These are phyloP conservation scores for Odocoileus hemionus DNA, from an alignment of 2,113 vertebrate species.

Conservation along the genomic window DNA sequence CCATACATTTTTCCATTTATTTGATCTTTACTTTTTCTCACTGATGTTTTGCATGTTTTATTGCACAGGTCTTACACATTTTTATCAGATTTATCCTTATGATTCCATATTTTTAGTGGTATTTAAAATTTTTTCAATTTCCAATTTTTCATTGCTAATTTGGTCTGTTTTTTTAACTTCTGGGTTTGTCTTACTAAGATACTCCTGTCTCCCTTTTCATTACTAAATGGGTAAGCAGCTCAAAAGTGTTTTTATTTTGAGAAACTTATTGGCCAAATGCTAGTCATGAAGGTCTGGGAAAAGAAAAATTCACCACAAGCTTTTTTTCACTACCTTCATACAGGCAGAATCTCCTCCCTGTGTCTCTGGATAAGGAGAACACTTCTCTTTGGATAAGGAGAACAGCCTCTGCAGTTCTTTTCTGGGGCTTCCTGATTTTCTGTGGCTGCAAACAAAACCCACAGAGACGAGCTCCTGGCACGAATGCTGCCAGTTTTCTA, in stretches of 20 bases:
- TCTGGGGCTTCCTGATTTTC: neutral
- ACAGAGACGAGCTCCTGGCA: constrained; percentile 32
- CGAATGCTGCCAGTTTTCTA: neutral
- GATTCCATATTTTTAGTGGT: neutral
- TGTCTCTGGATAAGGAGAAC: neutral
- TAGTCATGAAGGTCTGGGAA: neutral
- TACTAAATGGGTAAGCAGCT: neutral
- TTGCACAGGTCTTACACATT: neutral
- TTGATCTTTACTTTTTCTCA: neutral
- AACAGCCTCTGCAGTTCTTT: neutral
- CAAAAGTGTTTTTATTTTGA: neutral
- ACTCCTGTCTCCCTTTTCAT: neutral
- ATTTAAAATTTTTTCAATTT: neutral
- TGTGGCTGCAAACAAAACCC: neutral
- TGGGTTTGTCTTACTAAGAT: neutral
- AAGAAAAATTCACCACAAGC: neutral
- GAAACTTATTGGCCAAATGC: neutral
- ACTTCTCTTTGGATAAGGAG: neutral
- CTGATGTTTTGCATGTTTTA: neutral
- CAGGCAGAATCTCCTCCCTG: neutral
- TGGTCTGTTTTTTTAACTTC: neutral
- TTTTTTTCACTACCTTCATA: neutral
- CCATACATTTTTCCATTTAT: neutral
- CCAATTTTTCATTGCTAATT: neutral
- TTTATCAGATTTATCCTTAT: neutral